Evolutionary conservation across 2,113 vertebrate genomes (phyloP).

Genomic region (Albula glossodonta): DNA sequence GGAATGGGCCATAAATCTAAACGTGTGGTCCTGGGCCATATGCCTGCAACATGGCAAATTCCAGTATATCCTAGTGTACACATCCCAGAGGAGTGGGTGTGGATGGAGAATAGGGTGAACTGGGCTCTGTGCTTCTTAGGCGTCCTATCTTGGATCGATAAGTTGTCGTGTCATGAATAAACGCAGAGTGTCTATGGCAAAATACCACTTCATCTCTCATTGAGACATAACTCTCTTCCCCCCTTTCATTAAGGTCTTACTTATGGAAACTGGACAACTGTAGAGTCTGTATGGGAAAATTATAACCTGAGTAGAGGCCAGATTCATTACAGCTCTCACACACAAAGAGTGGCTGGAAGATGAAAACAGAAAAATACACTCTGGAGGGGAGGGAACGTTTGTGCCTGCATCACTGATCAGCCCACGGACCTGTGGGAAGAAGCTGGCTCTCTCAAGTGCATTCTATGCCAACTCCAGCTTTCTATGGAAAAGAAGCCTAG

Average conservation of each 20-base stretch:
- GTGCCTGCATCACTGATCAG: background rate
- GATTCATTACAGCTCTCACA: too few species aligned
- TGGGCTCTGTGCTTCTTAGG: too few species aligned
- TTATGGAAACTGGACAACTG: background rate
- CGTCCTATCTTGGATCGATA: background rate
- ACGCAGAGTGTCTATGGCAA: background rate
- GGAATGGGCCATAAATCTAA: slow-evolving; percentile 10
- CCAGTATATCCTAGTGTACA: background rate
- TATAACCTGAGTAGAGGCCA: background rate
- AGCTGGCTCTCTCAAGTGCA: background rate
- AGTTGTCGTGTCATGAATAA: background rate
- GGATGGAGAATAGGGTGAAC: background rate
- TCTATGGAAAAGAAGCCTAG: background rate
- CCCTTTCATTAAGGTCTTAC: background rate
- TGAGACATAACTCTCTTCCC: background rate
- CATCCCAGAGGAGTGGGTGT: too few species aligned
- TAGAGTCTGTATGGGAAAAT: background rate
- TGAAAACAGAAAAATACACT: background rate
- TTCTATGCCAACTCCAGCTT: background rate
- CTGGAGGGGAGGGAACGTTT: background rate
- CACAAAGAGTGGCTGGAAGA: background rate
- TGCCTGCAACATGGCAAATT: slow-evolving; percentile 14
- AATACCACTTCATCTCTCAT: background rate
- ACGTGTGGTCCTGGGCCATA: background rate
- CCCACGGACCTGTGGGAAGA: background rate